These are phyloP conservation scores for Amphiprion percula DNA, from an alignment of 2,113 vertebrate genomes.

Conservation along the genomic window DNA sequence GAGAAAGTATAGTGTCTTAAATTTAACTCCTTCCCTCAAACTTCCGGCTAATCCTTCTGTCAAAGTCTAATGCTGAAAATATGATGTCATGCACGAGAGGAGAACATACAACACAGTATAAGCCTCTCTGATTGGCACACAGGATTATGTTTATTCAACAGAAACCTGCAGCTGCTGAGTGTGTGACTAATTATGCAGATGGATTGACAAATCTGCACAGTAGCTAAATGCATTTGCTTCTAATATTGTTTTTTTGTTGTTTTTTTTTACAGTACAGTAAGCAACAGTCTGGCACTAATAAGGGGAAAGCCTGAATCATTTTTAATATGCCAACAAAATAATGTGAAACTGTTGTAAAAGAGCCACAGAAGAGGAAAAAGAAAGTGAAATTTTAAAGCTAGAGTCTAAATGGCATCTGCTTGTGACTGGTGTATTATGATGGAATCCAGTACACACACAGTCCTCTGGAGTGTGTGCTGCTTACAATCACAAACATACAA, in stretches of 20 bases:
- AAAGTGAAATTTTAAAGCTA: not conserved
- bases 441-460: not conserved
- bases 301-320: not conserved
- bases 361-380: not conserved
- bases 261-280: not conserved
- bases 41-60: conserved; percentile 36
- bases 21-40: conserved; percentile 37
- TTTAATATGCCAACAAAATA: not conserved
- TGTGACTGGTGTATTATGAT: not conserved
- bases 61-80: conserved; percentile 31
- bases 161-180: conserved; percentile 47
- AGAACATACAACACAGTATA: conserved; percentile 43
- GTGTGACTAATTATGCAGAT: conserved; percentile 48
- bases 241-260: not conserved
- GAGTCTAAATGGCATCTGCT: conserved; percentile 16
- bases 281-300: conserved; percentile 11
- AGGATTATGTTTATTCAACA: conserved; percentile 57
- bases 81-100: conserved; percentile 37
- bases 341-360: not conserved
- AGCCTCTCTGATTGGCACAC: conserved; percentile 54
- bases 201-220: conserved; percentile 30
- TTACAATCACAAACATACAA: conserved; percentile 23
- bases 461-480: conserved; percentile 12
- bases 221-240: conserved; percentile 9
- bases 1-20: conserved; percentile 13